These are phyloP conservation scores for Erynnis tages DNA, from an alignment of 2,888 invertebrate genomes.

Conservation along the genomic window DNA sequence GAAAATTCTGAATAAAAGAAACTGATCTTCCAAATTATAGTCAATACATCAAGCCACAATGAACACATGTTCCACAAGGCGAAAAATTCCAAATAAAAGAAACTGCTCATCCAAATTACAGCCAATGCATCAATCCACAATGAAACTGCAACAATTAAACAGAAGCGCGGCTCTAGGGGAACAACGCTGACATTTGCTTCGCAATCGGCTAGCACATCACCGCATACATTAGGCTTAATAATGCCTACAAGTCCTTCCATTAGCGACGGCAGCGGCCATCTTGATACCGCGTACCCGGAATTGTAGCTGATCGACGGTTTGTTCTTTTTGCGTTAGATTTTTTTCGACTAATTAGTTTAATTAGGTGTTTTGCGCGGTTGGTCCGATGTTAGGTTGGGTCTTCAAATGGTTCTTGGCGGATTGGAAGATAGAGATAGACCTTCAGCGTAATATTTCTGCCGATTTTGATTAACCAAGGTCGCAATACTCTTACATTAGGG, in stretches of 20 bases:
- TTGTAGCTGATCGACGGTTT: constrained; percentile 50
- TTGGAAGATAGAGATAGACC: too few species aligned
- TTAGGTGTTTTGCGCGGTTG: constrained; percentile 51
- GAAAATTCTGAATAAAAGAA: too few species aligned
- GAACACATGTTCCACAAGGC: too few species aligned
- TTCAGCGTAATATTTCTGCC: too few species aligned
- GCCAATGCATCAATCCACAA: constrained; percentile 11
- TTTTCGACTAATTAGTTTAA: constrained; percentile 74
- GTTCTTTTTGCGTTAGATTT: constrained; percentile 55
- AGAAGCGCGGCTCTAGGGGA: constrained; percentile 31
- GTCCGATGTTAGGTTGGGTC: constrained; percentile 5
- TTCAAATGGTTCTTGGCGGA: not conserved
- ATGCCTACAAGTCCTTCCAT: constrained; percentile 75
- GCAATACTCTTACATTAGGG: too few species aligned
- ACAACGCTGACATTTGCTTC: constrained; percentile 64
- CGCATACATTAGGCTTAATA: constrained; percentile 79
- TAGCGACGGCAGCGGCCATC: constrained; percentile 62
- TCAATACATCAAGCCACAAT: too few species aligned
- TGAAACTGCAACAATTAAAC: constrained; percentile 25
- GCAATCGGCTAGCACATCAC: constrained; percentile 63
- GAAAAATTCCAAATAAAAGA: not conserved
- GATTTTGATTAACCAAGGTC: too few species aligned
- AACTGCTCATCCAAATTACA: not conserved
- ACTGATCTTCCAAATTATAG: too few species aligned
- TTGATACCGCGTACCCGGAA: constrained; percentile 64